Base-by-base conservation (phyloP, 2,888 invertebrate genomes). In the Xestia c-nigrum region DNA sequence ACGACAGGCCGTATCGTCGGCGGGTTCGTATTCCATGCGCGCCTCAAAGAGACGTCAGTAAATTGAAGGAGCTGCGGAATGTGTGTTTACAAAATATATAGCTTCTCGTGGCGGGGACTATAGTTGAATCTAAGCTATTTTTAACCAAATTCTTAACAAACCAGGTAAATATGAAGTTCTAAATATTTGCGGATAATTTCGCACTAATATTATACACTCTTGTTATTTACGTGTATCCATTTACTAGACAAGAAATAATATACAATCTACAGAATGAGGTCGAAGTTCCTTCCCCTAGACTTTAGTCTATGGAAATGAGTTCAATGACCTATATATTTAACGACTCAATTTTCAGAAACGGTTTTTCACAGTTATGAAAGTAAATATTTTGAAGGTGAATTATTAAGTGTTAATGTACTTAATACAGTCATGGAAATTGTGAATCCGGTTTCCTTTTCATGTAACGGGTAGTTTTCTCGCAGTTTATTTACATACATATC, bases 351-450 rank as follows among this genome's bases (percentile, higher is more conserved):
- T 67, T n/a, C 59, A 46, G 40, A 70, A 31, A 70, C 40, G 21
- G 52, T 70, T 74, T 65, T 78, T 63, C 47, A 46, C 46, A 52
- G 38, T 40, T 61, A 66, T 31, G 43, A n/a, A 73, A 61, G 59
- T 77, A 73, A 84, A 86, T 70, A 74, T 72, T 79, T 72, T 74
- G 52, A 64, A 24, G 7, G 7, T 74, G 59, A 84, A 66, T 76
- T 83, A 83, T 86, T 61, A 72, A 40, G 76, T 83, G 74, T 38
- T 66, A 74, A 74, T 40, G 31, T 74, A 69, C 31, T 74, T 67
- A 74, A 5, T 19, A 19, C 73, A 85, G 74, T 55, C 16, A 31
- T 47, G 46, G n/a, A 55, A 47, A 47, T 57, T 10, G 21, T 24
- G 21, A 7, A 64, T 67, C 75, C 66, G 55, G 66, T 63, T 55